A percentile compares a stretch with the other conserved stretches of the same genome.
phyloP scores from a whole-genome alignment of 2,797 vertebrate genomes.

The Philypnodon macrostomus region DNA sequence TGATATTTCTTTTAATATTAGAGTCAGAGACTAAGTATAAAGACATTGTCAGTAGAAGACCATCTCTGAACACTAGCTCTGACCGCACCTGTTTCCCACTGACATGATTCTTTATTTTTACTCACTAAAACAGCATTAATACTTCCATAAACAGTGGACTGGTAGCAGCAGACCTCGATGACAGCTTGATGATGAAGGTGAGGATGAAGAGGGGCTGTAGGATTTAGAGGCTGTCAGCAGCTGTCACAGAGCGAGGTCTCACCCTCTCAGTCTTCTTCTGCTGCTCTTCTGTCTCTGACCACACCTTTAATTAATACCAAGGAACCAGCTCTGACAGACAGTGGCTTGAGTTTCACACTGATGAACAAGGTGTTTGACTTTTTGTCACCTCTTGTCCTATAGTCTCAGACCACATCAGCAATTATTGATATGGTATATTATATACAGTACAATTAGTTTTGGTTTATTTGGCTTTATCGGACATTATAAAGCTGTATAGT shows the following conservation, averaged over 20 bases:
- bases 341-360: constrained; percentile 47
- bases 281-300: constrained; percentile 10
- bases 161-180: constrained; percentile 32
- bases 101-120: constrained; percentile 62
- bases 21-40: too few species aligned
- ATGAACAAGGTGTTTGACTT: constrained; percentile 49
- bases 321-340: constrained; percentile 31
- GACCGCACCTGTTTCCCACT: constrained; percentile 48
- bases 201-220: constrained; percentile 32
- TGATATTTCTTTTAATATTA: too few species aligned
- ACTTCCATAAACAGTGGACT: constrained; percentile 53
- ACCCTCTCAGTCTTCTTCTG: constrained; percentile 21
- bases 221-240: constrained; percentile 60
- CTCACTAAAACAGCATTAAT: constrained; percentile 51
- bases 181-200: constrained; percentile 63
- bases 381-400: constrained; percentile 28
- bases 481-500: too few species aligned
- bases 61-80: too few species aligned
- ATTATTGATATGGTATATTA: neutral
- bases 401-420: constrained; percentile 39
- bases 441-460: too few species aligned
- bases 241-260: constrained; percentile 20
- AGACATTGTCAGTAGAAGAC: too few species aligned
- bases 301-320: constrained; percentile 51
- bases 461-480: too few species aligned